These are phyloP conservation scores for Chionodraco myersi DNA, from an alignment of 2,113 vertebrate genomes.

Conservation along the genomic window DNA sequence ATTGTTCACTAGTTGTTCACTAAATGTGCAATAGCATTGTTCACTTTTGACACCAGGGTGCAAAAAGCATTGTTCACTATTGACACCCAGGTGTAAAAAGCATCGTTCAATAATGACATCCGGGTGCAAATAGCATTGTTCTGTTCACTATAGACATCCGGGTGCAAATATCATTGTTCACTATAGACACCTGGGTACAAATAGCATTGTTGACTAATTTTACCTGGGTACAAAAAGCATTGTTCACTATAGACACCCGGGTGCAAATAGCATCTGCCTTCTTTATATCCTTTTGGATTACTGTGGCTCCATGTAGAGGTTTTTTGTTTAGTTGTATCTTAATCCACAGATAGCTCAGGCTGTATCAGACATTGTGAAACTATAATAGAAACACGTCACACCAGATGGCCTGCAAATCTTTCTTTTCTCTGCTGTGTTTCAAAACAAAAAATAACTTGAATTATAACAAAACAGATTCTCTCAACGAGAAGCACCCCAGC, in stretches of 20 bases:
- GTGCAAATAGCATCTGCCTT: too few relatives aligned
- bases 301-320: not conserved
- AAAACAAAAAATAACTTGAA: slow-evolving; percentile 10
- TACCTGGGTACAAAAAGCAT: not conserved
- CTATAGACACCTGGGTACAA: too few relatives aligned
- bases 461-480: slow-evolving; percentile 20
- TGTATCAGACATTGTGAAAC: slow-evolving; percentile 4
- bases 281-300: not conserved
- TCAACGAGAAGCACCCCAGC: slow-evolving; percentile 21
- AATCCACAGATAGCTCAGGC: not conserved
- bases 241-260: too few relatives aligned
- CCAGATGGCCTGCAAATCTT: slow-evolving; percentile 38
- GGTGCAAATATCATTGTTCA: too few relatives aligned
- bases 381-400: slow-evolving; percentile 19
- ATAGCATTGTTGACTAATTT: too few relatives aligned
- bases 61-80: too few relatives aligned
- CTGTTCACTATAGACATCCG: too few relatives aligned
- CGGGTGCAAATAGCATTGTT: too few relatives aligned
- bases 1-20: too few relatives aligned
- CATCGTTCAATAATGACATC: not conserved
- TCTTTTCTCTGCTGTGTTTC: slow-evolving; percentile 17
- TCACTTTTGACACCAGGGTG: too few relatives aligned
- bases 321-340: not conserved
- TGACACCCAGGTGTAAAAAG: too few relatives aligned
- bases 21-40: too few relatives aligned